phyloP scores from a whole-genome alignment of 2,888 invertebrate genomes.

The Hydraecia micacea region DNA sequence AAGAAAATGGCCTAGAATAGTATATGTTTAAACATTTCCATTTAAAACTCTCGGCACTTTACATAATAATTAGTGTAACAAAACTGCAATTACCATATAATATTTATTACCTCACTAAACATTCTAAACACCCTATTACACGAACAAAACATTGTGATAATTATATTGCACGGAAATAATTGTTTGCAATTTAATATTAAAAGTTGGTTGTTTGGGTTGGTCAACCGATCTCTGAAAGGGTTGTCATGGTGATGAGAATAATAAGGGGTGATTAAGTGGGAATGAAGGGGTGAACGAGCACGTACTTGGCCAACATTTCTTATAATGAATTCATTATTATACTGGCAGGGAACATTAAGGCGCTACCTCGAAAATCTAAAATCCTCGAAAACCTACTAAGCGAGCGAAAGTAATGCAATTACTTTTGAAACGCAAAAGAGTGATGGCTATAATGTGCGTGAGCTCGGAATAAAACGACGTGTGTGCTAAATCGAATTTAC shows the following conservation, averaged over 20 bases:
- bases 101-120: slow-evolving; percentile 41
- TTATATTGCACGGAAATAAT: slow-evolving; percentile 6
- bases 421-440: too few relatives aligned
- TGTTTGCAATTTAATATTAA: slow-evolving; percentile 5
- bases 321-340: background rate
- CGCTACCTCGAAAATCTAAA: too few relatives aligned
- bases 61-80: slow-evolving; percentile 32
- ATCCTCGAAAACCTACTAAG: too few relatives aligned
- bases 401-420: too few relatives aligned
- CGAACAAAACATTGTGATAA: slow-evolving; percentile 26
- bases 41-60: slow-evolving; percentile 10
- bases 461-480: too few relatives aligned
- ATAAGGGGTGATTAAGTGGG: slow-evolving; percentile 2
- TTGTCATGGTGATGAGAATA: slow-evolving; percentile 26
- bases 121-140: slow-evolving; percentile 25
- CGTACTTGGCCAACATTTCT: background rate
- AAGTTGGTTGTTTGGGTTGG: slow-evolving; percentile 11
- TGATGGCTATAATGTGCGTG: too few relatives aligned
- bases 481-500: too few relatives aligned
- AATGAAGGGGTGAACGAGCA: background rate
- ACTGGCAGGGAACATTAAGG: background rate
- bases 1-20: background rate
- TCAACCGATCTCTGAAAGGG: slow-evolving; percentile 19
- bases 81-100: slow-evolving; percentile 16
- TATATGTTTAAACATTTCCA: background rate